A percentile compares a stretch with the other conserved stretches of the same genome.
Conservation (phyloP, 1,140 invertebrate genomes). For the Bombus cullumanus region DNA sequence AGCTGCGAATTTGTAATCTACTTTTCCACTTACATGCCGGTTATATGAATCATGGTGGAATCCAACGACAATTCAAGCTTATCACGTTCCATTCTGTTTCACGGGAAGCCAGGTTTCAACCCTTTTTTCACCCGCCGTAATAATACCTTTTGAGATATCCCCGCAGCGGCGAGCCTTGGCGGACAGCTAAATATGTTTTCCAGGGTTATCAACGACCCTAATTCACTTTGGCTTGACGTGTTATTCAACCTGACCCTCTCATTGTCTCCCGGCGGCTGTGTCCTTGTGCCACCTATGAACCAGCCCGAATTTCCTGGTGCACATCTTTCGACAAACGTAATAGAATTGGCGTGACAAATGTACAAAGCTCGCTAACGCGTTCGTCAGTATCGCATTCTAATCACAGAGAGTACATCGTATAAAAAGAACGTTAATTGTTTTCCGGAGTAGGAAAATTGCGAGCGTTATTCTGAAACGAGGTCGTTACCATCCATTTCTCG, state of each 20-base stretch:
- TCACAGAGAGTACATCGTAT: too few species aligned
- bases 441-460: too few species aligned
- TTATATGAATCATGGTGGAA: neutral
- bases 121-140: neutral
- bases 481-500: neutral
- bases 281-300: neutral
- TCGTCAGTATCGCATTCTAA: neutral
- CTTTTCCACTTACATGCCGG: neutral
- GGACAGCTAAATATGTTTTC: slow-evolving; percentile 68
- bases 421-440: neutral
- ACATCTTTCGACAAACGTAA: slow-evolving; percentile 47
- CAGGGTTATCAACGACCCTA: slow-evolving; percentile 69
- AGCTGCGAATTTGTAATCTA: too few species aligned
- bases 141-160: neutral
- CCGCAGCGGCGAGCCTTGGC: too few species aligned
- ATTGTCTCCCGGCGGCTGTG: neutral
- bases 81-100: neutral
- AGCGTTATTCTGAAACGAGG: neutral
- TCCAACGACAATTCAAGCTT: neutral
- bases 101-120: neutral
- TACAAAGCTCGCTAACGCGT: neutral
- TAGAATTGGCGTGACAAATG: too few species aligned
- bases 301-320: slow-evolving; percentile 34
- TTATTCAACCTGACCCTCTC: slow-evolving; percentile 57
- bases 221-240: slow-evolving; percentile 67